Evolutionary conservation across 2,797 vertebrate species (phyloP).

Genomic region (Onychomys arenicola): DNA sequence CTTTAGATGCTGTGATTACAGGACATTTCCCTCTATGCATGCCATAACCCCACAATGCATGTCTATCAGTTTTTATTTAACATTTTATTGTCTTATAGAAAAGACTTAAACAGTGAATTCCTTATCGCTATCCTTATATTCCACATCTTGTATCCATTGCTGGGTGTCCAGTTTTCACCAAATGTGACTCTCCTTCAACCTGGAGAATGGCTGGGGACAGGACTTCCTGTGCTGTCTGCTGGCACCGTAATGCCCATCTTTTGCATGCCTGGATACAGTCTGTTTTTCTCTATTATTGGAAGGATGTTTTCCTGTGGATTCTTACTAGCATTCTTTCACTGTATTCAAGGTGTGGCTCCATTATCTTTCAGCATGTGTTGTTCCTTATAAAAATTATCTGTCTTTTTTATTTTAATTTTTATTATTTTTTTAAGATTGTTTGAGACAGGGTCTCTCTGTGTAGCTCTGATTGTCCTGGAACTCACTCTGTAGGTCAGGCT

Average conservation of each 20-base stretch:
- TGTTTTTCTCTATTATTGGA: neutral
- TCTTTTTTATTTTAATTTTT: neutral
- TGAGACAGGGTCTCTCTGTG: neutral
- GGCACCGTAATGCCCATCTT: neutral
- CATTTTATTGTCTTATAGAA: conserved; percentile 27
- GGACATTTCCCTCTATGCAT: neutral
- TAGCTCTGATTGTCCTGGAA: neutral
- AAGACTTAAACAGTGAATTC: neutral
- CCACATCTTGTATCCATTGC: neutral
- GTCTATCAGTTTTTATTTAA: neutral
- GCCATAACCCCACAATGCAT: neutral
- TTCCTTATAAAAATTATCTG: neutral
- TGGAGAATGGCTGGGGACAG: neutral
- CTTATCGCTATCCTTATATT: neutral
- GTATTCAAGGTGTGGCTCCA: neutral
- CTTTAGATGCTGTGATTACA: neutral
- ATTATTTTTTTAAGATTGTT: neutral
- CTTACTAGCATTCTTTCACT: neutral
- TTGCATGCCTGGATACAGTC: neutral
- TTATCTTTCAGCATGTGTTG: neutral
- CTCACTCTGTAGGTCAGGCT: neutral
- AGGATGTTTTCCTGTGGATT: neutral
- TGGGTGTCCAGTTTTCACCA: neutral
- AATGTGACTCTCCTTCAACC: neutral
- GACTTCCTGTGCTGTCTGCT: neutral